Evolutionary conservation across 2,888 invertebrate species (phyloP).

Genomic region (Morpho helenor): DNA sequence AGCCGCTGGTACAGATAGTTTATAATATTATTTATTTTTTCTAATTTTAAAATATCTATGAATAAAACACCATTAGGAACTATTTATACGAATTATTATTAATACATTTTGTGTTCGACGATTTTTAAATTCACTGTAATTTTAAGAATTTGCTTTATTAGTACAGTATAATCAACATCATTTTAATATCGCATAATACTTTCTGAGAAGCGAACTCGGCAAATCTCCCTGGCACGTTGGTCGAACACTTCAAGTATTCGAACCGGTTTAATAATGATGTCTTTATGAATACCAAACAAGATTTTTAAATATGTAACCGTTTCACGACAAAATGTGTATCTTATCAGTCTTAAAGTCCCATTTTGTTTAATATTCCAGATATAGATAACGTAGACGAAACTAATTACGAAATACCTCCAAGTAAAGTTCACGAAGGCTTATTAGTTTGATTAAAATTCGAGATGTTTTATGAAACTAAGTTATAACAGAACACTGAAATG

Average conservation of each 20-base stretch:
- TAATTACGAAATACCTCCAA: conserved; percentile 10
- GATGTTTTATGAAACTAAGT: conserved; percentile 16
- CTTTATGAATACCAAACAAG: conserved; percentile 65
- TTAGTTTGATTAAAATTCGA: conserved; percentile 19
- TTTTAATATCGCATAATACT: conserved; percentile 12
- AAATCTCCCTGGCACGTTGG: conserved; percentile 39
- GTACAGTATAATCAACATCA: not conserved
- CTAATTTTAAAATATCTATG: no score
- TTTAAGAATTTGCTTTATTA: conserved; percentile 1
- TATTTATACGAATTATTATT: no score
- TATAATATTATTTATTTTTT: no score
- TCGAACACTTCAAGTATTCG: conserved; percentile 36
- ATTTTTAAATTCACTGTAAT: not conserved
- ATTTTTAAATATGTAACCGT: conserved; percentile 13
- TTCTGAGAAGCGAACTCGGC: conserved; percentile 39
- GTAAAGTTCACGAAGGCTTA: conserved; percentile 10
- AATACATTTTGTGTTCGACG: not conserved
- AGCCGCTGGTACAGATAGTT: no score
- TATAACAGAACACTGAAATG: conserved; percentile 19
- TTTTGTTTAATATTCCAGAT: conserved; percentile 12
- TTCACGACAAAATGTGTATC: conserved; percentile 10
- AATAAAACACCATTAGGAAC: no score
- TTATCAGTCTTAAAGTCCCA: conserved; percentile 7
- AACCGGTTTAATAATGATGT: conserved; percentile 71
- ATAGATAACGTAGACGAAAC: conserved; percentile 4